Evolutionary conservation across 2,113 vertebrate genomes (phyloP).

Genomic region (Siphamia tubifer): DNA sequence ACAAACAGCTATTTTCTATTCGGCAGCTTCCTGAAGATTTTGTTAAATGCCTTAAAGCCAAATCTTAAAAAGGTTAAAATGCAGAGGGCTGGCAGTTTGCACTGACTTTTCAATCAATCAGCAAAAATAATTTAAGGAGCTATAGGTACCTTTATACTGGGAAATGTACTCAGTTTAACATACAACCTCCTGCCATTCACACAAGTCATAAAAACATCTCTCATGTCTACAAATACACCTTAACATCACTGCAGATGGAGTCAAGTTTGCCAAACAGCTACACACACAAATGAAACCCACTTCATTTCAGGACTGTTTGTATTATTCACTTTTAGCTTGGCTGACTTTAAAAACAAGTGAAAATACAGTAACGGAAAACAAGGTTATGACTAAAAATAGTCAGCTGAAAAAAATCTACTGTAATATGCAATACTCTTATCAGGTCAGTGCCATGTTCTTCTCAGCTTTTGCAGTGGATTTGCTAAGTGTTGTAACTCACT

Average conservation of each 20-base stretch:
- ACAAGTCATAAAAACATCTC: conserved; percentile 13
- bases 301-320: background rate
- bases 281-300: background rate
- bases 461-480: background rate
- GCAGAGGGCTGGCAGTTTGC: conserved; percentile 7
- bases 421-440: background rate
- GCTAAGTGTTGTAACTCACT: too few species aligned
- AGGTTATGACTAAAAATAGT: background rate
- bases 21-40: conserved; percentile 12
- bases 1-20: conserved; percentile 11
- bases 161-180: background rate
- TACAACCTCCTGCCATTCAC: background rate
- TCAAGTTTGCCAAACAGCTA: background rate
- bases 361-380: background rate
- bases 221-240: background rate
- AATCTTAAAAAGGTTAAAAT: conserved; percentile 27
- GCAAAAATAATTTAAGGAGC: background rate
- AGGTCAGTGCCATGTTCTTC: background rate
- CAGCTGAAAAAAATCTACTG: background rate
- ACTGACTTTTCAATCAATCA: too few species aligned
- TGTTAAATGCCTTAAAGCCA: conserved; percentile 17
- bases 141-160: background rate
- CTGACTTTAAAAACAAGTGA: background rate
- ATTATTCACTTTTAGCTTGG: background rate
- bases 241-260: conserved; percentile 1